phyloP scores from a whole-genome alignment of 2,888 invertebrate genomes.

The Dascillus cervinus region DNA sequence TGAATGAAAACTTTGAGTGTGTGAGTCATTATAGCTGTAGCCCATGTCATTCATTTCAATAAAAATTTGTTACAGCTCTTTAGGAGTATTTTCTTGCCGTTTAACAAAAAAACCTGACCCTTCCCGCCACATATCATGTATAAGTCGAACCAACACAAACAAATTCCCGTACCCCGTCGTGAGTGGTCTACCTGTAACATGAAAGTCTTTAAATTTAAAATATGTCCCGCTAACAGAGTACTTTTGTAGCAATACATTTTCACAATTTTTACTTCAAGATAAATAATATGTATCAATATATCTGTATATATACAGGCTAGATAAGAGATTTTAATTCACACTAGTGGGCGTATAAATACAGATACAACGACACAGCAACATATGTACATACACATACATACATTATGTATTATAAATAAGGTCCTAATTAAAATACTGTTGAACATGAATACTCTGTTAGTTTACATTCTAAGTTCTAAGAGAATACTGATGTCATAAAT shows the following conservation, averaged over 20 bases:
- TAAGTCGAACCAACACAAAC: constrained; percentile 22
- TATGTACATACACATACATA: too few species aligned
- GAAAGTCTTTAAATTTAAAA: too few species aligned
- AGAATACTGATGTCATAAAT: constrained; percentile 25
- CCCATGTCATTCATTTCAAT: constrained; percentile 39
- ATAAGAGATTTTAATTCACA: too few species aligned
- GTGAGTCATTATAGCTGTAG: constrained; percentile 38
- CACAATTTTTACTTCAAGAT: too few species aligned
- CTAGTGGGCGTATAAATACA: too few species aligned
- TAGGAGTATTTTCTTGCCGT: constrained; percentile 35
- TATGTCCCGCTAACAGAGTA: constrained; percentile 22
- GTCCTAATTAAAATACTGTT: too few species aligned
- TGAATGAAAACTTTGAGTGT: constrained; percentile 35
- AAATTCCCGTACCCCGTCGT: constrained; percentile 10
- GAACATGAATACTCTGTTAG: constrained; percentile 34
- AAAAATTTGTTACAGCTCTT: constrained; percentile 42
- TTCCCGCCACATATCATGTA: constrained; percentile 36
- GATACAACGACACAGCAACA: too few species aligned
- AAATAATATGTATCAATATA: too few species aligned
- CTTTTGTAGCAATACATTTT: constrained; percentile 15
- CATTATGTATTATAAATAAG: too few species aligned
- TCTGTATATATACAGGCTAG: too few species aligned
- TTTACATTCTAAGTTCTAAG: constrained; percentile 31
- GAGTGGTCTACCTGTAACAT: constrained; percentile 18
- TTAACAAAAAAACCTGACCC: too few species aligned